Evolutionary conservation across 2,888 invertebrate species (phyloP).

Genomic region (Octonoba sinensis): DNA sequence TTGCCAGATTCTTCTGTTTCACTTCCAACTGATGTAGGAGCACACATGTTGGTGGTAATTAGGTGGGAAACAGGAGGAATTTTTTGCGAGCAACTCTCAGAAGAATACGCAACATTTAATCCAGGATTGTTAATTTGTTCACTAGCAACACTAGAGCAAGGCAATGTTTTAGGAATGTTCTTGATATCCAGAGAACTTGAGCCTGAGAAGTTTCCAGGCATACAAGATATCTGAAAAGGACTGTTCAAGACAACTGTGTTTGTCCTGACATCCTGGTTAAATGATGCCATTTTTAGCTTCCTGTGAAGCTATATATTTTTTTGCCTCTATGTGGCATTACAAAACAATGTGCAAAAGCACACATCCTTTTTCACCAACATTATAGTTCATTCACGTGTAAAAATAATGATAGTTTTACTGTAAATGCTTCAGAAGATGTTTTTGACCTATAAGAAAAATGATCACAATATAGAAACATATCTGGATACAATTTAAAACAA

Average conservation of each 20-base stretch:
- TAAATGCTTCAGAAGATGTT: background rate
- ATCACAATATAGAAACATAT: background rate
- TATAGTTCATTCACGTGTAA: background rate
- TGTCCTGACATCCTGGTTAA: constrained; percentile 58
- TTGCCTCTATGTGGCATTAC: constrained; percentile 57
- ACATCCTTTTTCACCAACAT: constrained; percentile 29
- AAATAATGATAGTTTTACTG: background rate
- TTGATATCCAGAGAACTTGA: constrained; percentile 29
- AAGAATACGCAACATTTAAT: constrained; percentile 25
- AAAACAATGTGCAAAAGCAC: constrained; percentile 31
- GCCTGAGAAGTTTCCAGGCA: constrained; percentile 34
- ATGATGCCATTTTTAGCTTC: constrained; percentile 63
- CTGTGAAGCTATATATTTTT: constrained; percentile 52
- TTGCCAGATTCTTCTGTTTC: constrained; percentile 18
- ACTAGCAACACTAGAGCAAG: constrained; percentile 8
- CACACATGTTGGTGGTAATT: constrained; percentile 40
- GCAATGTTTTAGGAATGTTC: constrained; percentile 14
- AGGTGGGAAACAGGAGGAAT: constrained; percentile 17
- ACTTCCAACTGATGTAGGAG: constrained; percentile 17
- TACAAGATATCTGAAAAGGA: constrained; percentile 43
- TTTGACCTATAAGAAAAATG: background rate
- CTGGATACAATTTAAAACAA: background rate
- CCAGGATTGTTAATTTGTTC: constrained; percentile 21
- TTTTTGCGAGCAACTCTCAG: constrained; percentile 2
- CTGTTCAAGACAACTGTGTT: constrained; percentile 43